Conservation (phyloP, 2,888 invertebrate species). For the Andrena fulva region DNA sequence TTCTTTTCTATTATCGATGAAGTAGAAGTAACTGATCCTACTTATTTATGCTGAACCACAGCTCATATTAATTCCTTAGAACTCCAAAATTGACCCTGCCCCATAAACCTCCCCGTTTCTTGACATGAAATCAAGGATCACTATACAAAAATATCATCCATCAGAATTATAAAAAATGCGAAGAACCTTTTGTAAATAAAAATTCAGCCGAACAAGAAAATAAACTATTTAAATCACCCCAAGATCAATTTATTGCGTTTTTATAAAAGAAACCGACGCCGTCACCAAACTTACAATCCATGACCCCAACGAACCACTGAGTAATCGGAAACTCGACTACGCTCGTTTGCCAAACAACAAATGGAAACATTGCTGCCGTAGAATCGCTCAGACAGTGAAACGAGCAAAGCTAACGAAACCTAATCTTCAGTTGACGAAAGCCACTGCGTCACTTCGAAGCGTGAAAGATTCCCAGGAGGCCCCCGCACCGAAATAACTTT, state of each 20-base stretch:
- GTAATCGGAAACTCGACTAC: conserved; percentile 16
- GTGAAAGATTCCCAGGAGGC: not conserved
- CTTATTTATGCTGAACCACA: too few relatives aligned
- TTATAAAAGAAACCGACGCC: conserved; percentile 2
- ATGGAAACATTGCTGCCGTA: not conserved
- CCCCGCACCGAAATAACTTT: conserved; percentile 60
- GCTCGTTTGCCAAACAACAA: not conserved
- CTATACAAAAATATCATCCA: too few relatives aligned
- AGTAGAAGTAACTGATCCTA: too few relatives aligned
- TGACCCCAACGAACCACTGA: not conserved
- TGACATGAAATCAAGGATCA: too few relatives aligned
- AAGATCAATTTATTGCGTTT: not conserved
- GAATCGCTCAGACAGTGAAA: not conserved
- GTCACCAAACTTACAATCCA: not conserved
- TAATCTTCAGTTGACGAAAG: conserved; percentile 11
- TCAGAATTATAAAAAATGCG: too few relatives aligned
- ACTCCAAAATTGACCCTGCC: too few relatives aligned
- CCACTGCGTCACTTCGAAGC: not conserved
- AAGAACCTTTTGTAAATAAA: too few relatives aligned
- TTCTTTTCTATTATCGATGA: too few relatives aligned
- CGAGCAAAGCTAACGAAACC: not conserved
- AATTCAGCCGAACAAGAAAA: too few relatives aligned
- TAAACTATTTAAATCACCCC: too few relatives aligned
- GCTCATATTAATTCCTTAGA: too few relatives aligned
- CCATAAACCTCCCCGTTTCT: too few relatives aligned